A percentile compares a stretch with the other conserved stretches of the same genome.
Conservation (phyloP, 2,797 vertebrate genomes). For the Tiaroga cobitis region DNA sequence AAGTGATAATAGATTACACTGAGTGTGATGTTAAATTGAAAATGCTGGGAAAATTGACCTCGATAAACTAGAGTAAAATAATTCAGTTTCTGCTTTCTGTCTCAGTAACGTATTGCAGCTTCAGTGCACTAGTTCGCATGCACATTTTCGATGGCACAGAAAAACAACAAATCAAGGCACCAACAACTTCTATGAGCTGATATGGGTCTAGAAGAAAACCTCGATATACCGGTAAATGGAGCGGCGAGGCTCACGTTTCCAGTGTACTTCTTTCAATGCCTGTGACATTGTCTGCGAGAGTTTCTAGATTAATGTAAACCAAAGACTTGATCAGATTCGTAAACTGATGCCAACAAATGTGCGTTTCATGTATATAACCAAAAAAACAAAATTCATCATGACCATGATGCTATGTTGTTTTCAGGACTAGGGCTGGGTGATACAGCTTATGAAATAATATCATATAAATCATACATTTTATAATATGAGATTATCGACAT, state of each 20-base stretch:
- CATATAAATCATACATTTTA: background rate
- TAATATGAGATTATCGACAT: background rate
- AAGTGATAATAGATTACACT: background rate
- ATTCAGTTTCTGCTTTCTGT: background rate
- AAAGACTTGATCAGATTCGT: background rate
- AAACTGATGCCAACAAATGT: background rate
- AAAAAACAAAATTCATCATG: background rate
- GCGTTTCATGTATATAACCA: background rate
- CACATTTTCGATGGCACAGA: constrained; percentile 22
- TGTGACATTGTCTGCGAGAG: background rate
- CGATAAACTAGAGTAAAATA: background rate
- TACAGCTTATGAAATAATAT: background rate
- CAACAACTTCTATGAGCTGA: constrained; percentile 11
- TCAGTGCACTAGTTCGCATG: background rate
- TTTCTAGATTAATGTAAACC: constrained; percentile 12
- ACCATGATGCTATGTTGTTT: background rate
- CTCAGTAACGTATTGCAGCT: background rate
- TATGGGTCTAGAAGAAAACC: background rate
- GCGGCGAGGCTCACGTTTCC: background rate
- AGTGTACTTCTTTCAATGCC: background rate
- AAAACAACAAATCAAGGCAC: constrained; percentile 36
- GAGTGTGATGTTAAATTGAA: background rate
- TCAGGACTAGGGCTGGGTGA: background rate
- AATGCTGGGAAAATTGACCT: background rate
- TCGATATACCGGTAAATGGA: background rate